Evolutionary conservation across 2,888 invertebrate species (phyloP), one percentile per base, ranked within the genome.

Genomic region (Octonoba sinensis): DNA sequence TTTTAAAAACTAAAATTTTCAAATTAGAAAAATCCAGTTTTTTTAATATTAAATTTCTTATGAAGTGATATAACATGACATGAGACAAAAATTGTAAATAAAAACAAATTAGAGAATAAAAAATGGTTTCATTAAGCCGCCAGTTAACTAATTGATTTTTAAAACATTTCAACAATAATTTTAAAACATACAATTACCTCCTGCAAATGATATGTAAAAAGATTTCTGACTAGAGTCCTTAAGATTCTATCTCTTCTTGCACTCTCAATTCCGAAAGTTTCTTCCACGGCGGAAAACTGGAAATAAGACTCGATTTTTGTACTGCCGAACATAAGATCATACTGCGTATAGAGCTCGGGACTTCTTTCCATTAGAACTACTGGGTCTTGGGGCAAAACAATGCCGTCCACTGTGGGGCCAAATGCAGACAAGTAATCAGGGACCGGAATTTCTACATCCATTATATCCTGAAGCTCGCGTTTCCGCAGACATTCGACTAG

Each of bases 361-460:
- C 79, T 62, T 15, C 75, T 83, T 16, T 84, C 75, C 85, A 86
- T 85, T 27, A 87, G 83, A 24, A 84, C 86, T 85, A 84, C 86
- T 84, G 86, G 91, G 86, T 92, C 91, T 44, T 89, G 94, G 92
- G 18, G 94, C 87, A 96, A 95, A 84, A 97, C 95, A 85, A 97
- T 96, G 59, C 97, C 97, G 88, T 97, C 97, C 75, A 97, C 95
- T 87, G 96, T 96, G 4, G 97, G 97, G 0, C 96, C 97, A 87
- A 97, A 97, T n/a, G 84, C 79, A 6, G 84, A 74, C 16, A 96
- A 91, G 88, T 96, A 96, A 47, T 94, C 92, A 86, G 95, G 93
- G 8, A 83, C 79, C 46, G 67, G 47, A 75, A 95, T 91, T 86
- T 92, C 91, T 56, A 95, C 93, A 18, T 59, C 71, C 59, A 85